phyloP scores from a whole-genome alignment of 2,888 invertebrate genomes.

The Drosophila subquinaria region DNA sequence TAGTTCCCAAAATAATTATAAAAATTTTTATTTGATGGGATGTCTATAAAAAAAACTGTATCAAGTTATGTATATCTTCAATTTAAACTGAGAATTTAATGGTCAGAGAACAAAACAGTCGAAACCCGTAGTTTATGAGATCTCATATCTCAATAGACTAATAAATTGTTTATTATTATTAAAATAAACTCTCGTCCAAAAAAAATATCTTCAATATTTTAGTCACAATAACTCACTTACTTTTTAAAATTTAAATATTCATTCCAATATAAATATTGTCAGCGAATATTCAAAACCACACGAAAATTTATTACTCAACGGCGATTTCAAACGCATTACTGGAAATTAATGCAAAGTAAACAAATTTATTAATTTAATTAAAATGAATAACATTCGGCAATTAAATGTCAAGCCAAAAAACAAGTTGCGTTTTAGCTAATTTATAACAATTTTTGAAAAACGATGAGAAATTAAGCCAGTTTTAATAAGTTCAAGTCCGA shows the following conservation, averaged over 20 bases:
- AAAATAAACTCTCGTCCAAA: background rate
- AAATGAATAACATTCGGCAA: conserved; percentile 23
- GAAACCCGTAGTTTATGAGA: no score
- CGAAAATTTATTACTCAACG: conserved; percentile 43
- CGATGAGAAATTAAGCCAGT: conserved; percentile 50
- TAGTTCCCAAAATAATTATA: background rate
- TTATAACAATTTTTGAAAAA: conserved; percentile 41
- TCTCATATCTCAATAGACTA: background rate
- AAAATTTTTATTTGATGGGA: background rate
- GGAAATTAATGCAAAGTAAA: conserved; percentile 30
- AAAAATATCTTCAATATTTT: background rate
- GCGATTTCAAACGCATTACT: conserved; percentile 43
- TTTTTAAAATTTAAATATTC: background rate
- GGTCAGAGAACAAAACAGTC: no score
- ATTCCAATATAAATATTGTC: conserved; percentile 6
- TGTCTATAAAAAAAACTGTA: no score
- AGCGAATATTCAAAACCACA: conserved; percentile 11
- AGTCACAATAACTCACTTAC: background rate
- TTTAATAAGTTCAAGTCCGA: conserved; percentile 12
- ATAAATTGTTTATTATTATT: background rate
- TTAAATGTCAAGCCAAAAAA: conserved; percentile 41
- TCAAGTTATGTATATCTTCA: no score
- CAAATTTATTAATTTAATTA: conserved; percentile 39
- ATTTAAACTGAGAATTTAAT: no score
- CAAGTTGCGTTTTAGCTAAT: conserved; percentile 46